A percentile compares a stretch with the other conserved stretches of the same genome.
Evolutionary conservation across 2,888 invertebrate genomes (phyloP).

Genomic region (Xanthorhoe spadicearia): DNA sequence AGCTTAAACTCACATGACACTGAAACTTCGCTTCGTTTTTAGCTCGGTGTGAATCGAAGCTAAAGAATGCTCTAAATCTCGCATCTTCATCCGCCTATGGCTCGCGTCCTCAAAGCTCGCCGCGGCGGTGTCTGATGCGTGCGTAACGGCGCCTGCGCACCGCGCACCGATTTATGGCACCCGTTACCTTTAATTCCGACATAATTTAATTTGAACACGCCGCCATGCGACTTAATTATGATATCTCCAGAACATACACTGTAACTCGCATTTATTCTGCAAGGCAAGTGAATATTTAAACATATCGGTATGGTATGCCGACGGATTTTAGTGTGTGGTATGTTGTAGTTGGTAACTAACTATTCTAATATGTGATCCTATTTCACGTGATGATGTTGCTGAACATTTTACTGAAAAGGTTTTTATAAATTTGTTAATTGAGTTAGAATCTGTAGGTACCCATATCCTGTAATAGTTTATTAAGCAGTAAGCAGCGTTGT

Average conservation of each 20-base stretch:
- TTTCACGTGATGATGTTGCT: too few species aligned
- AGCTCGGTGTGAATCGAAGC: too few species aligned
- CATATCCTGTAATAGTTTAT: too few species aligned
- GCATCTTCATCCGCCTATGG: neutral
- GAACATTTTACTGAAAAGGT: too few species aligned
- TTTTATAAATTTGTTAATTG: too few species aligned
- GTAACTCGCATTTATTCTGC: constrained; percentile 35
- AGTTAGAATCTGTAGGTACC: too few species aligned
- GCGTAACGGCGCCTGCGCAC: constrained; percentile 70
- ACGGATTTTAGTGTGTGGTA: neutral
- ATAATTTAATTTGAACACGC: constrained; percentile 79
- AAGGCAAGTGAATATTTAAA: neutral
- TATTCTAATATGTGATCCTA: too few species aligned
- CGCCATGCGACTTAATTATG: constrained; percentile 73
- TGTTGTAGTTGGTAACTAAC: too few species aligned
- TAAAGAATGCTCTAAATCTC: too few species aligned
- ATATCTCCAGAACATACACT: constrained; percentile 61
- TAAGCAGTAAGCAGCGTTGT: too few species aligned
- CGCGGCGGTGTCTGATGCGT: constrained; percentile 32
- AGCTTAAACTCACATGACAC: too few species aligned
- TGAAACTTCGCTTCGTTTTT: too few species aligned
- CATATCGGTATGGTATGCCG: neutral
- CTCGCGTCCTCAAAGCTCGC: constrained; percentile 7
- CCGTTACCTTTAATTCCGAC: constrained; percentile 75
- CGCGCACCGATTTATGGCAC: constrained; percentile 64